phyloP scores from a whole-genome alignment of 2,113 vertebrate species.

The Hippocampus barbouri region DNA sequence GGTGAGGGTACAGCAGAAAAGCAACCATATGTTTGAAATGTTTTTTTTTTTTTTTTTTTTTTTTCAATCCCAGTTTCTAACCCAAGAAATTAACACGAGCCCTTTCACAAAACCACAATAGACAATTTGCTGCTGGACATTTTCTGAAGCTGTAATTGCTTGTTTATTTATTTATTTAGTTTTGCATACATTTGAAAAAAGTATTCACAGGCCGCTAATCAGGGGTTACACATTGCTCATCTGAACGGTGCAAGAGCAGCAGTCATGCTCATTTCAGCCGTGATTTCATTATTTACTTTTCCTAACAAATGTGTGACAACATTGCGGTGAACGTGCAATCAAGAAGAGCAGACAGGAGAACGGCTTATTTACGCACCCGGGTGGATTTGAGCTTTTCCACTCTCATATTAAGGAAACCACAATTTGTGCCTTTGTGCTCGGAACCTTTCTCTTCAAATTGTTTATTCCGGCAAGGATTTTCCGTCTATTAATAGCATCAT shows the following conservation, averaged over 20 bases:
- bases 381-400: constrained; percentile 40
- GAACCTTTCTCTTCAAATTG: constrained; percentile 17
- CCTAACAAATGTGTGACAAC: constrained; percentile 35
- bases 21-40: constrained; percentile 51
- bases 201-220: constrained; percentile 23
- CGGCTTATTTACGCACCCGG: constrained; percentile 30
- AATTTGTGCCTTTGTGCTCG: constrained; percentile 17
- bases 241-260: not conserved
- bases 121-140: not conserved
- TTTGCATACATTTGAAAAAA: constrained; percentile 30
- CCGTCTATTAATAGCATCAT: constrained; percentile 16
- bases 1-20: constrained; percentile 34
- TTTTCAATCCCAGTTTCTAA: constrained; percentile 31
- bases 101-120: constrained; percentile 16
- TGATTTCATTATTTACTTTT: constrained; percentile 43
- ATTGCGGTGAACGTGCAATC: constrained; percentile 45
- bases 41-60: constrained; percentile 34
- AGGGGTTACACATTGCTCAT: constrained; percentile 7
- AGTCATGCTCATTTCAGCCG: constrained; percentile 25
- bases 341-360: constrained; percentile 23
- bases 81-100: constrained; percentile 20
- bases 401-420: constrained; percentile 40
- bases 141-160: constrained; percentile 34
- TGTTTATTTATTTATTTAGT: constrained; percentile 10
- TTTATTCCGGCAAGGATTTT: constrained; percentile 21